Evolutionary conservation across 2,797 vertebrate species (phyloP).

Genomic region (Danio jaintianensis): DNA sequence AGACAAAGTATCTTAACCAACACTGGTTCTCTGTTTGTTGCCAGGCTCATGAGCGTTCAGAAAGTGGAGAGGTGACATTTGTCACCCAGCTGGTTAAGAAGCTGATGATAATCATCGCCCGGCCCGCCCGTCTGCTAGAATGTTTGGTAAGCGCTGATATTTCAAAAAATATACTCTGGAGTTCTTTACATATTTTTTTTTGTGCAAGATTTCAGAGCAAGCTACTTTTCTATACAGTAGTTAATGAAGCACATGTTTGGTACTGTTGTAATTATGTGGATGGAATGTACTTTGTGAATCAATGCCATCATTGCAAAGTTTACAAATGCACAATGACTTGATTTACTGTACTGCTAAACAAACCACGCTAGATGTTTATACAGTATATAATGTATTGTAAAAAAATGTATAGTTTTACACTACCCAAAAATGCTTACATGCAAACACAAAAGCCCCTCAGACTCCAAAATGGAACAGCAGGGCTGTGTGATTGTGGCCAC

Average conservation of each 20-base stretch:
- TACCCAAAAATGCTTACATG: not conserved
- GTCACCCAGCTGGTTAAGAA: constrained; percentile 93
- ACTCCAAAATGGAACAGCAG: constrained; percentile 8
- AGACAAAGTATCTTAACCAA: too few species aligned
- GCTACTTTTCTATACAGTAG: constrained; percentile 16
- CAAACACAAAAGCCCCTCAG: constrained; percentile 14
- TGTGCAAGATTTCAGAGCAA: not conserved
- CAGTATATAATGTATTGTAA: not conserved
- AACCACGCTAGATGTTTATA: not conserved
- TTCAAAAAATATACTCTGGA: constrained; percentile 21
- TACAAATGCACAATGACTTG: constrained; percentile 5
- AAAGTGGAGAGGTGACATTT: constrained; percentile 93
- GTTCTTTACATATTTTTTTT: constrained; percentile 27
- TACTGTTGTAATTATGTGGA: constrained; percentile 2
- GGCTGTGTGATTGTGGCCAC: constrained; percentile 43
- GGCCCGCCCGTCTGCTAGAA: constrained; percentile 93
- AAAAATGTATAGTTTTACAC: not conserved
- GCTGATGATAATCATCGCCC: constrained; percentile 95
- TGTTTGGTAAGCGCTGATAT: constrained; percentile 86
- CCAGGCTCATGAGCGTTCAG: constrained; percentile 94
- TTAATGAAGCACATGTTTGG: constrained; percentile 19
- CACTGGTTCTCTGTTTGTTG: not conserved
- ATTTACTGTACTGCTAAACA: not conserved
- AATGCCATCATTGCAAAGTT: constrained; percentile 6
- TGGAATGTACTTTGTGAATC: constrained; percentile 1